Evolutionary conservation across 2,113 vertebrate genomes (phyloP), one percentile per base, ranked within the genome.

Genomic region (Chionodraco myersi): DNA sequence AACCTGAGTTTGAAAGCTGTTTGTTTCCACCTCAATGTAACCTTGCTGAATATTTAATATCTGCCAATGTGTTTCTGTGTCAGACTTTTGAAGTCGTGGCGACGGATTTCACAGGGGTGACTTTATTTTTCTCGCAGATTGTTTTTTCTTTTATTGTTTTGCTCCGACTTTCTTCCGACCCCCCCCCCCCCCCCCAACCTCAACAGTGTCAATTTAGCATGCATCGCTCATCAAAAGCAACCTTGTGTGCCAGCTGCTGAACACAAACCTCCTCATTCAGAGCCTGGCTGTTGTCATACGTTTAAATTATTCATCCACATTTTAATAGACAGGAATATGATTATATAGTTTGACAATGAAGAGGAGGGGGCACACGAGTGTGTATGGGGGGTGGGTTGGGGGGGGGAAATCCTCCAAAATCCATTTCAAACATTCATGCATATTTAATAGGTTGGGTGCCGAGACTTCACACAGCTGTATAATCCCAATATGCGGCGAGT

Each of bases 381-480:
- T 41, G 36, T 41, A 41, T 41, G 36, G 6, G 7, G 36, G 36
- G 6, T 41, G 45, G 36, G 66, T 44, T 30, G 30, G 16, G 21
- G 9, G 45, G 45, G 23, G 14, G 2, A 7, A 79, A 65, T 70
- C 87, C 75, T 85, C 90, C 83, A 91, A 91, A 92, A 91, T 91
- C 89, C 90, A 92, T 92, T 91, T 92, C 90, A 92, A 91, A 92
- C 89, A 90, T 86, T 91, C 91, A 92, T 92, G 87, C 90, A 92
- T 92, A 89, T 92, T 92, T 91, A 89, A 92, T 89, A 75, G 52
- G 84, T 58, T 62, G 87, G 84, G 85, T 84, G 90, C 84, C 79
- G 78, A 87, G 79, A 89, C 88, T 91, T 90, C 84, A 90, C 82
- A 89, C 82, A 66, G 82, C 77, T 77, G 85, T 72, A 77, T 89